Evolutionary conservation across 1,140 invertebrate genomes (phyloP), one percentile per base, ranked within the genome.

Genomic region (Rhynchophorus ferrugineus): DNA sequence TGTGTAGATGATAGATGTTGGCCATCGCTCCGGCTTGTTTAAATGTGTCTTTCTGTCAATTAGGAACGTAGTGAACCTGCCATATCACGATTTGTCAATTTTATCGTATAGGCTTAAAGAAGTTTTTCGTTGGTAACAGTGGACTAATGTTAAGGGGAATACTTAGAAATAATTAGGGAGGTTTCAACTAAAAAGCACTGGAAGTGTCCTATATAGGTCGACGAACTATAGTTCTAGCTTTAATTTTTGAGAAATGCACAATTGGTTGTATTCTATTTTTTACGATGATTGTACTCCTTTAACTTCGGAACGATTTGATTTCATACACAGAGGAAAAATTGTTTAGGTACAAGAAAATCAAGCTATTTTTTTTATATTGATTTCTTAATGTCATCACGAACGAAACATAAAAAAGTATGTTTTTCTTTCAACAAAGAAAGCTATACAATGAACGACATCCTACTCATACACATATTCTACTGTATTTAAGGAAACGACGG

Each of bases 21-120:
- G 44, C 46, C 41, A 44, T 53, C 43, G 5, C n/a, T 29, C 48
- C 49, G 61, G 61, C 62, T 64, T 58, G 33, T 44, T 67, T 66
- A 59, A 61, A 54, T 62, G 56, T 58, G 50, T 64, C 56, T 64
- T 58, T 65, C 58, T 65, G 67, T 69, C 65, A 69, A 67, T 69
- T 69, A 69, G 65, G 58, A 63, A 61, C 62, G 61, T 67, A 63
- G 59, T 54, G 53, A 62, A 61, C 63, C 61, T 61, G 64, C 67
- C 63, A 65, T 67, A 67, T 67, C 67, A 66, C 66, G 65, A 61
- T 61, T 69, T 66, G 67, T 69, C 67, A 69, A 69, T 69, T 29
- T 69, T 69, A 51, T 14, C 17, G 22, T n/a, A 24, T 54, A 43
- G 33, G 33, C 38, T 48, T 45, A 53, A 41, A n/a, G n/a, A n/a